phyloP scores from a whole-genome alignment of 2,113 vertebrate genomes.

The Clinocottus analis region DNA sequence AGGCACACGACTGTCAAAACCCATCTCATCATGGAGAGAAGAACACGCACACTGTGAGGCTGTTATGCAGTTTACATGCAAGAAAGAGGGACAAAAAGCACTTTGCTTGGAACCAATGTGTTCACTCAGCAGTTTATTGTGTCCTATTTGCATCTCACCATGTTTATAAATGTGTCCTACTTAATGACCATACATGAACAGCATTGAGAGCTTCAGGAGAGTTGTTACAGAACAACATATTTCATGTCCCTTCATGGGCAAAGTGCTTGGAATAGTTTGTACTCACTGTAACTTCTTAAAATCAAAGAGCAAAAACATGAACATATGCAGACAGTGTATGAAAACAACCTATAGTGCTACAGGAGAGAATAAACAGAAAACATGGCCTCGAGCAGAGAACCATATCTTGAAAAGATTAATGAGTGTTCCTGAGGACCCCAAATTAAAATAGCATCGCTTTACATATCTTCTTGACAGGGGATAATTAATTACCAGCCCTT shows the following conservation, averaged over 20 bases:
- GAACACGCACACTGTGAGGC: slow-evolving; percentile 21
- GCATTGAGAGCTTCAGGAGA: not conserved
- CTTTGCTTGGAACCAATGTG: slow-evolving; percentile 5
- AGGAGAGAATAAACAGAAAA: slow-evolving; percentile 45
- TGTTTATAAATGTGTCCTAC: slow-evolving; percentile 59
- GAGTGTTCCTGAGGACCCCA: slow-evolving; percentile 48
- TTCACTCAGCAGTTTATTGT: slow-evolving; percentile 48
- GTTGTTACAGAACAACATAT: slow-evolving; percentile 20
- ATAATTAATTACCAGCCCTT: slow-evolving; percentile 66
- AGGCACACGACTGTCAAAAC: slow-evolving; percentile 54
- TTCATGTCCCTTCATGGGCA: not conserved
- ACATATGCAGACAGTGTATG: slow-evolving; percentile 21
- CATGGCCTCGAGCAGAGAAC: slow-evolving; percentile 33
- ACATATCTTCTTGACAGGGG: slow-evolving; percentile 61
- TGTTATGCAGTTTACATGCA: slow-evolving; percentile 28
- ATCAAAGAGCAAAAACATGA: slow-evolving; percentile 32
- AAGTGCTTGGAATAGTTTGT: not conserved
- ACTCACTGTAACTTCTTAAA: slow-evolving; percentile 16
- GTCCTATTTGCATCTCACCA: slow-evolving; percentile 31
- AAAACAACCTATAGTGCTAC: slow-evolving; percentile 15
- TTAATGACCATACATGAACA: slow-evolving; percentile 37
- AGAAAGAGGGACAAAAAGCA: slow-evolving; percentile 32
- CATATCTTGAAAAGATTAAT: slow-evolving; percentile 69
- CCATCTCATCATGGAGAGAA: slow-evolving; percentile 26
- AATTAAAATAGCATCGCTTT: slow-evolving; percentile 67